Base-by-base conservation (phyloP, 2,113 vertebrate genomes). In the Pseudopipra pipra region DNA sequence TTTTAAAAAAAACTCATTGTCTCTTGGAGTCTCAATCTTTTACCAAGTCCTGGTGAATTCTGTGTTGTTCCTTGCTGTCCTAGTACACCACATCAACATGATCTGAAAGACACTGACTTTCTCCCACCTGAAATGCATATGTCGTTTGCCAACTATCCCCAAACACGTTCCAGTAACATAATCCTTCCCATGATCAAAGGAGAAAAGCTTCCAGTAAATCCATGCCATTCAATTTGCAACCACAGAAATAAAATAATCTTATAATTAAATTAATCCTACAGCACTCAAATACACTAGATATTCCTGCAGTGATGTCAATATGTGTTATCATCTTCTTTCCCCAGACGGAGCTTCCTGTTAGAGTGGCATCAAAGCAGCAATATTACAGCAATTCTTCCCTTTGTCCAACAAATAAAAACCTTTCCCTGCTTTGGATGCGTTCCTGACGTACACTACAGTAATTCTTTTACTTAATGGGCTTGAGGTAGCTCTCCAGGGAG, bases 1-100 rank as follows among this genome's bases (percentile, higher is more conserved):
- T 14, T 9, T 5, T n/a, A 74, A 47, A 65, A 27, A 27, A 14
- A 27, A 33, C 24, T 8, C 8, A 56, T 7, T 0, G 0, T 33
- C 12, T 75, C 39, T 46, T 61, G 2, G 16, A 70, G 7, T 47
- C 55, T 65, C 51, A 77, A 16, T 1, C 20, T 65, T 89, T 88
- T 51, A 67, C 9, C 31, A 93, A 73, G 14, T 30, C n/a, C 41
- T 16, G 2, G 14, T 54, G 43, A 91, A 85, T 74, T 73, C 59
- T 63, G 19, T 14, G 31, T 52, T 68, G 17, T 61, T 78, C 66
- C 62, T 76, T 85, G 27, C 62, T 89, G n/a, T 74, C 28, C 49
- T 63, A 41, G 59, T 25, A 65, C 1, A 55, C 9, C 5, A 2
- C 14, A 71, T 55, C 30, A 71, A 37, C 5, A 15, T 13, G 8